These are phyloP conservation scores for Acanthurus leucopareius DNA, from an alignment of 2,797 vertebrate genomes.

Conservation along the genomic window DNA sequence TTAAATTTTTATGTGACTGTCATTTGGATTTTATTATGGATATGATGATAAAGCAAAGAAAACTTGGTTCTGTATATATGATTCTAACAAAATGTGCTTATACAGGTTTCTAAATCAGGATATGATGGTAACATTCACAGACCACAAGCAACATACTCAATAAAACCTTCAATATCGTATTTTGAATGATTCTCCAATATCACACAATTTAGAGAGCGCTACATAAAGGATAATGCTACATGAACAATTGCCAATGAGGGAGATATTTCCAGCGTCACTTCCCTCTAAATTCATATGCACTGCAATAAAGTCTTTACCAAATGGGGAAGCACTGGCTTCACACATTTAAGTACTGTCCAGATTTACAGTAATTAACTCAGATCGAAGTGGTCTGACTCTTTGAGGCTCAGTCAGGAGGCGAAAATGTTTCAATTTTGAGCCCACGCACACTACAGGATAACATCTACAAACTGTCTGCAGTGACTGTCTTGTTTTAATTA, in stretches of 20 bases:
- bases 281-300: not conserved
- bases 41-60: too few species aligned
- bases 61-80: too few species aligned
- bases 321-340: not conserved
- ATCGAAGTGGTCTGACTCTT: not conserved
- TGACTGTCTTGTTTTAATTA: not conserved
- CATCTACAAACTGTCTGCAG: not conserved
- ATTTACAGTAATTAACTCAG: not conserved
- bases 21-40: too few species aligned
- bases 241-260: too few species aligned
- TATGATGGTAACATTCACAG: too few species aligned
- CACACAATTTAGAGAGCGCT: not conserved
- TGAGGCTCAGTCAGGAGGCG: not conserved
- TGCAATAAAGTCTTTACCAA: not conserved
- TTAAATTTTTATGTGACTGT: not conserved
- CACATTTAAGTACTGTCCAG: not conserved
- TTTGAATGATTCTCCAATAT: not conserved
- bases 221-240: too few species aligned
- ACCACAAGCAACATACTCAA: too few species aligned
- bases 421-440: not conserved
- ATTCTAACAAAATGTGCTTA: too few species aligned
- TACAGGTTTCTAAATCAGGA: too few species aligned
- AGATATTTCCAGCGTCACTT: not conserved
- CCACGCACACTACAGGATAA: not conserved
- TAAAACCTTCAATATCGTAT: too few species aligned